Percentiles rank a stretch among this genome's conserved stretches.
These are phyloP conservation scores for Stenodema calcarata DNA, from an alignment of 2,888 invertebrate species.

Conservation along the genomic window DNA sequence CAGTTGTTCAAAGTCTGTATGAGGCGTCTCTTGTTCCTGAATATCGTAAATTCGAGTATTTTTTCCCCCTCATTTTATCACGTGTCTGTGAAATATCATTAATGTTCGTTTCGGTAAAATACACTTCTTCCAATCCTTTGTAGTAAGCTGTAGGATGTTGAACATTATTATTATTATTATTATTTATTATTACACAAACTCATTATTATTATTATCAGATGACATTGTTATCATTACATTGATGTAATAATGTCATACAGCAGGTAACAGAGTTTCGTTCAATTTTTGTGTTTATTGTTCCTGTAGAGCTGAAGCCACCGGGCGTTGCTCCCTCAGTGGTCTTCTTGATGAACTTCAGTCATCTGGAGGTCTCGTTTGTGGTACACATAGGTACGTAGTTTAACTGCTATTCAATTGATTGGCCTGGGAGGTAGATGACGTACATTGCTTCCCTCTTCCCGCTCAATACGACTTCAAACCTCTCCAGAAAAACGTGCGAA, in stretches of 20 bases:
- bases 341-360: slow-evolving; percentile 70
- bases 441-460: no score
- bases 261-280: no score
- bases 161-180: slow-evolving; percentile 15
- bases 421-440: no score
- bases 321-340: slow-evolving; percentile 61
- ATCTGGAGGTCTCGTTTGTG: slow-evolving; percentile 65
- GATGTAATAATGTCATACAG: no score
- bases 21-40: background rate
- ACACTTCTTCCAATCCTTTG: background rate
- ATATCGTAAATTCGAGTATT: background rate
- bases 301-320: slow-evolving; percentile 45
- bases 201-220: no score
- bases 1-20: background rate
- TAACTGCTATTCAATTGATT: no score
- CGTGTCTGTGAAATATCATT: background rate
- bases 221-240: no score
- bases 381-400: background rate
- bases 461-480: no score
- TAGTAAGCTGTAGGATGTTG: slow-evolving; percentile 16
- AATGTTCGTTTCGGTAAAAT: background rate
- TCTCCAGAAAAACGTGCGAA: no score
- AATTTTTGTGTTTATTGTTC: no score
- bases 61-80: background rate
- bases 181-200: no score